phyloP scores from a whole-genome alignment of 2,888 invertebrate genomes.

The Drosophila crucigera region DNA sequence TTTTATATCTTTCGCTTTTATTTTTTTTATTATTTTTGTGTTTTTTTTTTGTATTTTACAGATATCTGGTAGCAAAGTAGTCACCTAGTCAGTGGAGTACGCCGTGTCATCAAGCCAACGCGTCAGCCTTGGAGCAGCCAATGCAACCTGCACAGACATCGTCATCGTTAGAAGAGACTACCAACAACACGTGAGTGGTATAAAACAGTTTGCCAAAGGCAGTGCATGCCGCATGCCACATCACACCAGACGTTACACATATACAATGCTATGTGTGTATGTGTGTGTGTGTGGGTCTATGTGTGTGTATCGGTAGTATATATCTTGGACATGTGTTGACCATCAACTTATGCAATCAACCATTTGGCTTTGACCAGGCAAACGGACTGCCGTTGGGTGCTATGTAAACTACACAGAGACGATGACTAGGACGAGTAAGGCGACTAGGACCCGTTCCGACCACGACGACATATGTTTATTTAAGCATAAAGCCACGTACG shows the following conservation, averaged over 20 bases:
- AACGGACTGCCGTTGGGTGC: constrained; percentile 69
- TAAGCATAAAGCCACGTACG: constrained; percentile 80
- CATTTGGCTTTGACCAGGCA: constrained; percentile 77
- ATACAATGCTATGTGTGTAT: neutral
- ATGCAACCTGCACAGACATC: constrained; percentile 73
- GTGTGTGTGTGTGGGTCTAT: neutral
- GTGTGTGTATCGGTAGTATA: constrained; percentile 55
- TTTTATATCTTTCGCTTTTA: neutral
- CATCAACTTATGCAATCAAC: constrained; percentile 81
- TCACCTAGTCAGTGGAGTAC: constrained; percentile 20
- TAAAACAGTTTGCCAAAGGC: constrained; percentile 22
- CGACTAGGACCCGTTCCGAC: constrained; percentile 23
- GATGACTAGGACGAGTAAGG: constrained; percentile 5
- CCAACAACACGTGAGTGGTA: constrained; percentile 67
- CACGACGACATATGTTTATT: constrained; percentile 72
- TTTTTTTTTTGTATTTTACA: constrained; percentile 10
- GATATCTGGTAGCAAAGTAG: constrained; percentile 33
- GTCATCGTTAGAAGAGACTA: constrained; percentile 64
- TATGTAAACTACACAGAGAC: constrained; percentile 66
- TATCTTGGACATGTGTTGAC: constrained; percentile 80
- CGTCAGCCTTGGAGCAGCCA: constrained; percentile 64
- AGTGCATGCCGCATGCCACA: constrained; percentile 8
- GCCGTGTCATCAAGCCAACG: constrained; percentile 18
- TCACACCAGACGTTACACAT: constrained; percentile 22
- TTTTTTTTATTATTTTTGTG: neutral